These are phyloP conservation scores for Aphaenogaster floridana DNA, from an alignment of 1,140 invertebrate genomes.

Conservation along the genomic window DNA sequence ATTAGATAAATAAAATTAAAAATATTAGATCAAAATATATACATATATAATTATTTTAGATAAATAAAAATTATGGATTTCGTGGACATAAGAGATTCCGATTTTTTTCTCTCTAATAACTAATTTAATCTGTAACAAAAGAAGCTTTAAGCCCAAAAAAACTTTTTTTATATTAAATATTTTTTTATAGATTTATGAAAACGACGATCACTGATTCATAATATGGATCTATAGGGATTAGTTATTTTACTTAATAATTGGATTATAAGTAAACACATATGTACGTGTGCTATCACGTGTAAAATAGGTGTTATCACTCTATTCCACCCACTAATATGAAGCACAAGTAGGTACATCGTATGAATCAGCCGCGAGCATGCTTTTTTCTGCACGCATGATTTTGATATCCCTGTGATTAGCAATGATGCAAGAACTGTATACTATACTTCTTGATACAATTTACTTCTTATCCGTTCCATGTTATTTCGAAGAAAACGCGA, in stretches of 20 bases:
- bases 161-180: not conserved
- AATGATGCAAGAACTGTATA: not conserved
- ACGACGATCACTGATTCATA: not conserved
- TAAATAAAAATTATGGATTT: not conserved
- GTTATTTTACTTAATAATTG: not conserved
- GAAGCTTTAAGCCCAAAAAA: not conserved
- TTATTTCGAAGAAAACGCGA: not conserved
- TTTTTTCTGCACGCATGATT: not conserved
- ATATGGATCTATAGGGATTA: not conserved
- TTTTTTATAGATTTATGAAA: not conserved
- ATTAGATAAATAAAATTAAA: too few species aligned
- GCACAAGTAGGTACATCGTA: not conserved
- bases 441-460: not conserved
- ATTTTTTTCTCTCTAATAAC: not conserved
- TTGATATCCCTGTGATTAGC: conserved; percentile 29
- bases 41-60: not conserved
- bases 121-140: not conserved
- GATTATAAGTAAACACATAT: not conserved
- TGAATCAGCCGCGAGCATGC: conserved; percentile 5
- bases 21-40: not conserved
- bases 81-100: not conserved
- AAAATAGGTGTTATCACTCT: not conserved
- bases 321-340: conserved; percentile 4
- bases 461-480: not conserved
- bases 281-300: not conserved